These are phyloP conservation scores for Echeneis naucrates DNA, from an alignment of 2,797 vertebrate genomes.

Conservation along the genomic window DNA sequence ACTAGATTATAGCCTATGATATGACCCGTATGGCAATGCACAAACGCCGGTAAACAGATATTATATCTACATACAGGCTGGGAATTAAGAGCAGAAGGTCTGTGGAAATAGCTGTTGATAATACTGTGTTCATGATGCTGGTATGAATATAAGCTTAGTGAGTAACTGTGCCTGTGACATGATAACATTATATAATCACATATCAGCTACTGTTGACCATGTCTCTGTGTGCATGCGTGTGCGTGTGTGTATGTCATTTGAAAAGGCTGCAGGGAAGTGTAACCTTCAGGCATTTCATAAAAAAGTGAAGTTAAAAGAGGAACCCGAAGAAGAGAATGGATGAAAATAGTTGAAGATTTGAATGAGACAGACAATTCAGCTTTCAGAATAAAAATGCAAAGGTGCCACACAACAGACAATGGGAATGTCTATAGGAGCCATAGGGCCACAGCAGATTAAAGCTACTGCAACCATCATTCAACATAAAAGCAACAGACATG, in stretches of 20 bases:
- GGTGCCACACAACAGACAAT: not conserved
- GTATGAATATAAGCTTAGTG: slow-evolving; percentile 44
- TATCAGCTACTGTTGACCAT: slow-evolving; percentile 48
- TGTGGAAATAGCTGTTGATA: slow-evolving; percentile 16
- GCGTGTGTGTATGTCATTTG: slow-evolving; percentile 19
- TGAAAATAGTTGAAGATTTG: not conserved
- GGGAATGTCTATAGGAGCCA: slow-evolving; percentile 1
- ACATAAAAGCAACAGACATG: slow-evolving; percentile 26
- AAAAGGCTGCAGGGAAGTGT: slow-evolving; percentile 36
- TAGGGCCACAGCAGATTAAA: not conserved
- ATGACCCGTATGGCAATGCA: slow-evolving; percentile 8
- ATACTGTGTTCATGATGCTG: slow-evolving; percentile 3
- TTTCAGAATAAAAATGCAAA: slow-evolving; percentile 5
- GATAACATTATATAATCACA: slow-evolving; percentile 68
- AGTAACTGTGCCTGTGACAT: slow-evolving; percentile 29
- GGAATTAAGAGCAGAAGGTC: slow-evolving; percentile 12
- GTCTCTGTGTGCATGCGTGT: not conserved
- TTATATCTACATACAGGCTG: not conserved
- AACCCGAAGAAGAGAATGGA: not conserved
- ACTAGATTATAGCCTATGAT: slow-evolving; percentile 46
- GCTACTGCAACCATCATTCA: slow-evolving; percentile 10
- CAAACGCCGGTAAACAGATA: slow-evolving; percentile 22
- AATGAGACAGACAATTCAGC: not conserved
- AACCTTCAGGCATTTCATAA: slow-evolving; percentile 34
- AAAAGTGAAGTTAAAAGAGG: slow-evolving; percentile 9